A percentile compares a stretch with the other conserved stretches of the same genome.
Conservation (phyloP, 2,113 vertebrate genomes). For the Malaclemys terrapin region DNA sequence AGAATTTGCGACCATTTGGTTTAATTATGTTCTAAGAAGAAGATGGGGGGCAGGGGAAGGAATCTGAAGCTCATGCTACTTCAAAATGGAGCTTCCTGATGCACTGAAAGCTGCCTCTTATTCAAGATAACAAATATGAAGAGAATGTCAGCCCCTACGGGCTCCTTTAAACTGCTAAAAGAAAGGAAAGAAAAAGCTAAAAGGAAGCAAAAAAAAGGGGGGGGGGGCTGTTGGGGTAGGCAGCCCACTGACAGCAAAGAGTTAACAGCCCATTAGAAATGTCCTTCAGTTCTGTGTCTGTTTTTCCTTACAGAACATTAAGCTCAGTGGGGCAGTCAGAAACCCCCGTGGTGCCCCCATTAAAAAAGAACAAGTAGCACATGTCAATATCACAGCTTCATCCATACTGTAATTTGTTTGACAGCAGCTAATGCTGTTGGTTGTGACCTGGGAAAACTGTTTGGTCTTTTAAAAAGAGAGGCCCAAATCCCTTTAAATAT, state of each 20-base stretch:
- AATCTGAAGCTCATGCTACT: constrained; percentile 38
- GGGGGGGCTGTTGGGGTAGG: fast-evolving
- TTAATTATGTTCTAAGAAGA: constrained; percentile 55
- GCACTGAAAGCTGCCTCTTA: neutral
- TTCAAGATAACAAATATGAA: constrained; percentile 47
- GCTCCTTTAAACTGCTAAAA: constrained; percentile 41
- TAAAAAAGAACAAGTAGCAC: constrained; percentile 89
- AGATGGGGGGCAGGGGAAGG: constrained; percentile 53
- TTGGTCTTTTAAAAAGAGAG: constrained; percentile 56
- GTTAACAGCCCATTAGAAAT: constrained; percentile 85
- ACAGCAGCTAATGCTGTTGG: constrained; percentile 80
- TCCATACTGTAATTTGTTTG: constrained; percentile 84
- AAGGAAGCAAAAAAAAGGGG: neutral
- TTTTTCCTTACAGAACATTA: constrained; percentile 85
- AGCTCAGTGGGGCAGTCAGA: constrained; percentile 89
- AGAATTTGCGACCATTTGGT: constrained; percentile 56
- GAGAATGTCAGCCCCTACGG: neutral
- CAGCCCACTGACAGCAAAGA: constrained; percentile 70
- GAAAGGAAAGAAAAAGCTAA: constrained; percentile 8
- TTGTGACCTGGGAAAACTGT: constrained; percentile 37
- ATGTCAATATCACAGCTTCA: constrained; percentile 83
- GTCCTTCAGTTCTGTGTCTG: constrained; percentile 82
- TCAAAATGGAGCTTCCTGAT: constrained; percentile 2
- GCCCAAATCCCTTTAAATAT: constrained; percentile 36
- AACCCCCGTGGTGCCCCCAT: constrained; percentile 84